A percentile compares a stretch with the other conserved stretches of the same genome.
Evolutionary conservation across 2,888 invertebrate genomes (phyloP).

Genomic region (Agriopis aurantiaria): DNA sequence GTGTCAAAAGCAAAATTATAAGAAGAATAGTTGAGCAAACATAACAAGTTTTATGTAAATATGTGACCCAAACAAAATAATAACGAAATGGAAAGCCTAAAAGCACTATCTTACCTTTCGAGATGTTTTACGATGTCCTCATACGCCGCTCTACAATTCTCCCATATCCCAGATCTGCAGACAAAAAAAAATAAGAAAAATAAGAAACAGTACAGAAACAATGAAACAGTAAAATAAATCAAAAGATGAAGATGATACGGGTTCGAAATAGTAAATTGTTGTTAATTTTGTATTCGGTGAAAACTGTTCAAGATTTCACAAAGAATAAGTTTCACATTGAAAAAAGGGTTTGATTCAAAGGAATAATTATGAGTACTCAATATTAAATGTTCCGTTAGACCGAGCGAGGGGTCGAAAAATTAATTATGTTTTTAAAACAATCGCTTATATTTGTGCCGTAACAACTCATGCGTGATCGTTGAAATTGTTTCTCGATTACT

Average conservation of each 20-base stretch:
- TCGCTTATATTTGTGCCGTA: constrained; percentile 81
- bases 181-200: constrained; percentile 82
- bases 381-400: constrained; percentile 85
- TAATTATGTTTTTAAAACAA: constrained; percentile 86
- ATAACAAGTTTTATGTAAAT: constrained; percentile 1
- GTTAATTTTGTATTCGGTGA: constrained; percentile 34
- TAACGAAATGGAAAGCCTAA: constrained; percentile 28
- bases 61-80: constrained; percentile 19
- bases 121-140: constrained; percentile 98
- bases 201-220: constrained; percentile 59
- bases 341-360: constrained; percentile 76
- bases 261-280: not conserved
- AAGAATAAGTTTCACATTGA: constrained; percentile 73
- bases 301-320: constrained; percentile 66
- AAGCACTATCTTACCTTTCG: constrained; percentile 91
- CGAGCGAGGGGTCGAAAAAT: constrained; percentile 81
- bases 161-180: constrained; percentile 95
- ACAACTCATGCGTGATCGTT: constrained; percentile 83
- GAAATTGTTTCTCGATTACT: constrained; percentile 85
- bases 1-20: constrained; percentile 27
- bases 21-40: constrained; percentile 10
- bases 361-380: constrained; percentile 85
- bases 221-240: constrained; percentile 49
- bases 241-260: constrained; percentile 50
- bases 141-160: constrained; percentile 97